These are phyloP conservation scores for Butorides virescens DNA, from an alignment of 2,113 vertebrate genomes.

Conservation along the genomic window DNA sequence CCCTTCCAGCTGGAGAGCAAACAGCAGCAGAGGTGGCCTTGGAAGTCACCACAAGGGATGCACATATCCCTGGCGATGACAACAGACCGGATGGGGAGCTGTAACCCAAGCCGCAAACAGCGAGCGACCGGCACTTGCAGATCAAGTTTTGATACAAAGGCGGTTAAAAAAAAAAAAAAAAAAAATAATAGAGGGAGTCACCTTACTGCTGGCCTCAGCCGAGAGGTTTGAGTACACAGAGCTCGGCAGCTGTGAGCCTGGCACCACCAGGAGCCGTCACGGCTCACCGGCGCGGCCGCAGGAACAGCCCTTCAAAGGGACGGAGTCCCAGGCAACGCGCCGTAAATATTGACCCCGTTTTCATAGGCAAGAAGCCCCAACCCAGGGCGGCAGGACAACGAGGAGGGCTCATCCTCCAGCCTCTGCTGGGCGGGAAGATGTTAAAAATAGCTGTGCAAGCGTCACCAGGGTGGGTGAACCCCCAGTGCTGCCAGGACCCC, in stretches of 20 bases:
- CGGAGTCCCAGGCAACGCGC: rapidly evolving
- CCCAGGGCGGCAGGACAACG: background rate
- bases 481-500: rapidly evolving
- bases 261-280: background rate
- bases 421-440: too few relatives aligned
- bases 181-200: background rate
- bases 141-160: background rate
- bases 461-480: background rate
- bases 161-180: background rate
- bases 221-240: background rate
- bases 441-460: background rate
- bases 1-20: background rate
- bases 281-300: rapidly evolving
- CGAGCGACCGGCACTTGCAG: background rate
- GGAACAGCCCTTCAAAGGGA: background rate
- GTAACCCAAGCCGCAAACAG: background rate
- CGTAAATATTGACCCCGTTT: background rate
- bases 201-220: background rate
- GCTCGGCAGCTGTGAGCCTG: background rate
- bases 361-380: background rate
- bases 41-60: background rate
- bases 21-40: background rate
- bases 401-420: background rate
- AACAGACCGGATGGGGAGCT: background rate
- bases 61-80: background rate